Base-by-base conservation (phyloP, 2,113 vertebrate genomes). In the Limnothrissa miodon region DNA sequence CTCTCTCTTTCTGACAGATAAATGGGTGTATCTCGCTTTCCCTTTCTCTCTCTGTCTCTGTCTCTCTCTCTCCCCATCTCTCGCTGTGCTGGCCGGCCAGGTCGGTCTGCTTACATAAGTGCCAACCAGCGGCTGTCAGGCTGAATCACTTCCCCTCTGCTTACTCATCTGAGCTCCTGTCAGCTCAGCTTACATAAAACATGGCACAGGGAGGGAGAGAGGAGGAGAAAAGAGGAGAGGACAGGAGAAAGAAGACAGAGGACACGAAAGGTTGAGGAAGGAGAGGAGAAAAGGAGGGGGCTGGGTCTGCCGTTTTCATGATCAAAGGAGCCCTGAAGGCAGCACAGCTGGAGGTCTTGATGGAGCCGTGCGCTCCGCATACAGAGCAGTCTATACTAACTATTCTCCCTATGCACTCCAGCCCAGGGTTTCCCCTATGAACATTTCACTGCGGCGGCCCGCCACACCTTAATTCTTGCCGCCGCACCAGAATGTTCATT, bases 101-200 rank as follows among this genome's bases (percentile, higher is more conserved):
- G 44, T 11, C 11, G n/a, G 39, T n/a, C 45, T 51, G 62, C n/a
- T 83, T 78, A 78, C 46, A 79, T 78, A 79, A 78, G 78, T 11
- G 21, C 33, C 0, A 33, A 21, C 25, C n/a, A 62, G n/a, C 23
- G 39, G 48, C 80, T 44, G 48, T 81, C 80, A 62, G 51, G 23
- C 36, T 62, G 48, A 81, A 81, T 81, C 80, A 81, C 15, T 81
- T 81, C 80, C 48, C 59, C 19, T 74, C 51, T 81, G 80, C 48
- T 81, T 81, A 81, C 80, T 81, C 48, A 81, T 59, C 56, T 59
- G 11, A 59, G 33, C 80, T 81, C 53, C 56, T 36, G 36, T 39
- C n/a, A 21, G 39, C 4, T 51, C 39, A 2, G n/a, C n/a, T 84
- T 78, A 70, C 56, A 39, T 66, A 56, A 83, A 36, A 39, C n/a